Percentiles rank a stretch among this genome's conserved stretches.
Evolutionary conservation across 1,140 invertebrate species (phyloP).

Genomic region (Brevipalpus yothersi): DNA sequence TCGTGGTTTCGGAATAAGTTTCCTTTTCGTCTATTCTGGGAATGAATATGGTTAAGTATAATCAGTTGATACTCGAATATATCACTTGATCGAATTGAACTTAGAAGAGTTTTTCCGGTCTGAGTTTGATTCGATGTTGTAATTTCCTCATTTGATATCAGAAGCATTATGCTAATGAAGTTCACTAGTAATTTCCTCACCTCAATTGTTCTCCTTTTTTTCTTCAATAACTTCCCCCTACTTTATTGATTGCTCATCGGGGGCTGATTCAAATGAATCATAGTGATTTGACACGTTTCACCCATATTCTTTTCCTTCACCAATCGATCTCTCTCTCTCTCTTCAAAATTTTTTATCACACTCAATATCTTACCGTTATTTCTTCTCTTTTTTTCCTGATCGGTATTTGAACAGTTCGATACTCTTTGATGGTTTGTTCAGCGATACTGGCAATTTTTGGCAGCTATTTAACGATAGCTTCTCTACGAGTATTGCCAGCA

Average conservation of each 20-base stretch:
- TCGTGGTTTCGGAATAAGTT: slow-evolving; percentile 72
- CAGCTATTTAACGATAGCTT: slow-evolving; percentile 45
- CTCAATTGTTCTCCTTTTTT: too few species aligned
- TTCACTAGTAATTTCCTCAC: slow-evolving; percentile 1
- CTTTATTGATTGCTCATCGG: too few species aligned
- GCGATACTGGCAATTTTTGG: slow-evolving; percentile 55
- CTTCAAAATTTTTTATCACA: too few species aligned
- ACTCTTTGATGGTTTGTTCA: slow-evolving; percentile 53
- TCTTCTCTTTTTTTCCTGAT: neutral
- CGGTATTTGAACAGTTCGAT: slow-evolving; percentile 44
- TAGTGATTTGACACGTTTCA: neutral
- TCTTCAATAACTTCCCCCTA: slow-evolving; percentile 10
- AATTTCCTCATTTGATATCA: too few species aligned
- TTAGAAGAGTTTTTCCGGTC: too few species aligned
- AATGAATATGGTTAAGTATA: slow-evolving; percentile 46
- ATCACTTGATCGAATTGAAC: too few species aligned
- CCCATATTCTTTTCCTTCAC: too few species aligned
- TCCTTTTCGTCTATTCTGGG: slow-evolving; percentile 79
- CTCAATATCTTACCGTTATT: too few species aligned
- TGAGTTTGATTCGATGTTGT: too few species aligned
- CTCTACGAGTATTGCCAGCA: slow-evolving; percentile 50
- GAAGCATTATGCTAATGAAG: too few species aligned
- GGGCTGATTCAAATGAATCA: neutral
- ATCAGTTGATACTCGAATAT: too few species aligned
- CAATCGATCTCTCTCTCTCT: too few species aligned